These are phyloP conservation scores for Drosophila lini DNA, from an alignment of 1,140 invertebrate species.

Conservation along the genomic window DNA sequence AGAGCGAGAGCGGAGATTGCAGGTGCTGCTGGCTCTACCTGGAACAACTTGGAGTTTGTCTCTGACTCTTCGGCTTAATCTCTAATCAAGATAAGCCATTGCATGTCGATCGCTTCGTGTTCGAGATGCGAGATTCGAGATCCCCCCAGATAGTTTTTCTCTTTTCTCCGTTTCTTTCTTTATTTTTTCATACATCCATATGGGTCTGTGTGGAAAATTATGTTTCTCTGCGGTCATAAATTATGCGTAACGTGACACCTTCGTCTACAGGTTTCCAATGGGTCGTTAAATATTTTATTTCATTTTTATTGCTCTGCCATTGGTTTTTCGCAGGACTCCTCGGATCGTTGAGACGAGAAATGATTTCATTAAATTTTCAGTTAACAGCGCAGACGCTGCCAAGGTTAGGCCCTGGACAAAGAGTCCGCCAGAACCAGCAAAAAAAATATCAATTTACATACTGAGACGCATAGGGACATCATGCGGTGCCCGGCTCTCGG, in stretches of 20 bases:
- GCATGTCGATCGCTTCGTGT: slow-evolving; percentile 55
- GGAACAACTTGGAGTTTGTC: slow-evolving; percentile 12
- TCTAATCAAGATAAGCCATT: slow-evolving; percentile 59
- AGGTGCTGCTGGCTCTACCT: slow-evolving; percentile 48
- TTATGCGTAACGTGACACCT: slow-evolving; percentile 84
- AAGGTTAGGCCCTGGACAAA: slow-evolving; percentile 66
- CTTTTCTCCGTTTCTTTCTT: slow-evolving; percentile 11
- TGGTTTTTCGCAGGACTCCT: slow-evolving; percentile 36
- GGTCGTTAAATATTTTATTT: slow-evolving; percentile 78
- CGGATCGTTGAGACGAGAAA: slow-evolving; percentile 45
- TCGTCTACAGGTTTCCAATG: slow-evolving; percentile 70
- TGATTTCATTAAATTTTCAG: slow-evolving; percentile 78
- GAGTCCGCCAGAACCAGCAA: slow-evolving; percentile 40
- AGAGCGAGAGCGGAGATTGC: slow-evolving; percentile 40
- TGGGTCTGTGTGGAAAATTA: slow-evolving; percentile 58
- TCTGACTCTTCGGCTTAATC: slow-evolving; percentile 42
- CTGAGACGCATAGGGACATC: slow-evolving; percentile 49
- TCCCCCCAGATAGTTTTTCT: slow-evolving; percentile 47
- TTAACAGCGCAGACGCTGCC: slow-evolving; percentile 67
- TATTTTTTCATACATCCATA: neutral
- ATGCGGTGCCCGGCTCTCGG: slow-evolving; percentile 55
- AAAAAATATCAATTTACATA: slow-evolving; percentile 81
- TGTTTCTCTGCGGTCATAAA: slow-evolving; percentile 73
- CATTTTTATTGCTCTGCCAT: slow-evolving; percentile 57
- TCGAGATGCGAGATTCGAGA: slow-evolving; percentile 43